These are phyloP conservation scores for Phaetusa simplex DNA, from an alignment of 2,113 vertebrate species.

Conservation along the genomic window DNA sequence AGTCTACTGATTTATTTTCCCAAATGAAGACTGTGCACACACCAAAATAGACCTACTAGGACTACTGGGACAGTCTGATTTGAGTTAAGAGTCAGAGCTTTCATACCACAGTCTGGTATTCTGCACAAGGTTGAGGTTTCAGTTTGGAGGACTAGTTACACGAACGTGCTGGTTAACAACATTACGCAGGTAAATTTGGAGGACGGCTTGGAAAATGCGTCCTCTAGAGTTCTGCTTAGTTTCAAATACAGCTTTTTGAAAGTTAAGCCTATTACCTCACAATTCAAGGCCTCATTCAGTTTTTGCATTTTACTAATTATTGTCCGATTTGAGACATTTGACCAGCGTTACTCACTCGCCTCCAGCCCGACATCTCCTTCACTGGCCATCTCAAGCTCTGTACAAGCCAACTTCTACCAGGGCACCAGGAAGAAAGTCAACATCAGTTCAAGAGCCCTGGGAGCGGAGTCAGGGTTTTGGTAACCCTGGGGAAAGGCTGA, in stretches of 20 bases:
- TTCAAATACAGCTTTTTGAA: not conserved
- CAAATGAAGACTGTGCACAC: not conserved
- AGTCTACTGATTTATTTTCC: not conserved
- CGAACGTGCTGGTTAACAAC: not conserved
- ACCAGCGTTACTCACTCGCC: not conserved
- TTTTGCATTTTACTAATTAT: not conserved
- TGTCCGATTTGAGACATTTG: not conserved
- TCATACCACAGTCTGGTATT: not conserved
- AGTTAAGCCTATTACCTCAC: not conserved
- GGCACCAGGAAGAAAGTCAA: not conserved
- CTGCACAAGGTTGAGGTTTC: not conserved
- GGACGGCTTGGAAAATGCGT: not conserved
- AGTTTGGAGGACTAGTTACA: not conserved
- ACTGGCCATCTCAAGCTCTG: not conserved
- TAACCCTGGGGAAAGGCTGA: not conserved
- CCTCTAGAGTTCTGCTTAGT: not conserved
- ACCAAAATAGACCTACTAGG: not conserved
- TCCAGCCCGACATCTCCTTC: not conserved
- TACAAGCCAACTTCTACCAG: not conserved
- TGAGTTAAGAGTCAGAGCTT: not conserved
- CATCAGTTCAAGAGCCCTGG: not conserved
- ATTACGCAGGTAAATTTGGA: not conserved
- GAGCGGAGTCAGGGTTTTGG: not conserved
- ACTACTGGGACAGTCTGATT: not conserved
- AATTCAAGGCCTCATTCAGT: not conserved